Base-by-base conservation (phyloP, 1,140 invertebrate genomes). In the Anastatus disparis region DNA sequence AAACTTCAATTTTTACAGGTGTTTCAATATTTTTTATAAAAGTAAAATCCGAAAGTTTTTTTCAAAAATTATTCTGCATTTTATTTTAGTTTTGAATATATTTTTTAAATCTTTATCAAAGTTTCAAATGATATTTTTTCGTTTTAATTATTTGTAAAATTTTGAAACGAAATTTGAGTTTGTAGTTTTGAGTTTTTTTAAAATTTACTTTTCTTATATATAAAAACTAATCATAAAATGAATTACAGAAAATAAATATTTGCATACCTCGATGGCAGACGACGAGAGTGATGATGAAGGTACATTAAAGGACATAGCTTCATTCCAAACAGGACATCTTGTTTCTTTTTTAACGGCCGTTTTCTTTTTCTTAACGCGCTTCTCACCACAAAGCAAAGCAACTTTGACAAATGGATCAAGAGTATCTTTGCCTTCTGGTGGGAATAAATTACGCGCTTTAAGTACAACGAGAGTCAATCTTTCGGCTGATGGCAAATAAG, bases 311-410 rank as follows among this genome's bases (percentile, higher is more conserved):
- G 93, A 92, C 74, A 97, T 90, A 4, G 95, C 94, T 84, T 98
- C 95, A 82, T 97, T 97, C 93, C 97, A 98, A 9, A 96, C 92
- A n/a, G 96, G 95, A 87, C 95, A 94, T 42, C 91, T 89, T 13
- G 92, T 94, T 77, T 92, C 92, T 82, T 95, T 93, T 67, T 94
- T 91, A 55, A 95, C 93, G 27, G 94, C 93, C 4, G 93, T 93
- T 81, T 94, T 94, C 79, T 95, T 97, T 89, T 97, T 97, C 84
- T 97, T 98, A n/a, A 92, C 89, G 63, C 90, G 88, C 77, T 92
- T 94, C 24, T 94, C 94, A 75, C 94, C 95, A 65, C 94, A 92
- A 50, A 97, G 87, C 15, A 96, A 84, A 83, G 94, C 95, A 38
- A 96, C 93, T 87, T 97, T 97, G 1, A 97, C 95, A 80, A 94